Percentiles rank a stretch among this genome's conserved stretches.
Evolutionary conservation across 2,888 invertebrate genomes (phyloP).

Genomic region (Dynastes maya): DNA sequence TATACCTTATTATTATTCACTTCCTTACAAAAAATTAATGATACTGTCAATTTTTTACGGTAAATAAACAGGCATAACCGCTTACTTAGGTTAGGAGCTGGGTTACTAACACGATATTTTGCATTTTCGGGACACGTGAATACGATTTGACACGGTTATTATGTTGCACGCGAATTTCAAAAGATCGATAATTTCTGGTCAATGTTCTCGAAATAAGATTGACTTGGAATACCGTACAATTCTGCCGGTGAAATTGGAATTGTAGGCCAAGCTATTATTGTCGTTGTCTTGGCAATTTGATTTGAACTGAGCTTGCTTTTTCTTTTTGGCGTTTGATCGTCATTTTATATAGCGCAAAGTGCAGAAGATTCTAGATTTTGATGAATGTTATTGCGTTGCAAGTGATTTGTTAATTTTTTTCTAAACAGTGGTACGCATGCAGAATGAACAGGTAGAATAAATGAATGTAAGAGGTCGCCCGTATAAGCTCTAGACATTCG

Average conservation of each 20-base stretch:
- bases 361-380: constrained; percentile 28
- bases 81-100: neutral
- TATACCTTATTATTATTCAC: constrained; percentile 11
- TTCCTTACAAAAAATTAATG: constrained; percentile 34
- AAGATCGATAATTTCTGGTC: constrained; percentile 15
- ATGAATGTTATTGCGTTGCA: constrained; percentile 36
- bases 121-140: constrained; percentile 11
- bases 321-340: neutral
- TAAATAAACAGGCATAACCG: constrained; percentile 10
- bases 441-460: constrained; percentile 10
- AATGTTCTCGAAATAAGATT: neutral
- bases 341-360: constrained; percentile 19
- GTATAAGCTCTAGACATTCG: constrained; percentile 10
- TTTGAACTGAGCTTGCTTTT: constrained; percentile 14
- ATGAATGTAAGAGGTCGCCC: constrained; percentile 8
- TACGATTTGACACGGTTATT: constrained; percentile 25
- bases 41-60: constrained; percentile 34
- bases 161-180: neutral
- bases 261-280: constrained; percentile 42
- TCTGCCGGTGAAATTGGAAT: constrained; percentile 35
- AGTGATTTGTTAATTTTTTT: constrained; percentile 41
- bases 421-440: neutral
- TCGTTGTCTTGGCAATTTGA: constrained; percentile 35
- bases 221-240: constrained; percentile 23
- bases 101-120: neutral